Evolutionary conservation across 1,140 invertebrate genomes (phyloP).

Genomic region (Drosophila jambulina): DNA sequence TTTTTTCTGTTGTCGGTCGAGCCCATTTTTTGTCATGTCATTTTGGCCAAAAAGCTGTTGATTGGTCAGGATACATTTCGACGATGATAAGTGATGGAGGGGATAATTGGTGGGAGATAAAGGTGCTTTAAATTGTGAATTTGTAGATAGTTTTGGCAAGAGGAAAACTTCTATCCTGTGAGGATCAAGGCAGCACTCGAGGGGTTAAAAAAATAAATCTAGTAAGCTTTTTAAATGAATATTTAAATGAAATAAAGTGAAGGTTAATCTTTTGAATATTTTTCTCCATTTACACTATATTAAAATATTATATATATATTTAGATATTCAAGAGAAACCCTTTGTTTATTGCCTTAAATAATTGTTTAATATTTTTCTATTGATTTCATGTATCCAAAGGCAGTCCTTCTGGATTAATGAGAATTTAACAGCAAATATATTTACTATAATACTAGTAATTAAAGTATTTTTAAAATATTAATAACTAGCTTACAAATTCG

Average conservation of each 20-base stretch:
- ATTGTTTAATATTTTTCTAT: background rate
- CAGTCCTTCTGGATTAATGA: background rate
- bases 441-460: background rate
- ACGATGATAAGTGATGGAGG: background rate
- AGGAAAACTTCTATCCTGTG: background rate
- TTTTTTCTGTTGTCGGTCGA: background rate
- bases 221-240: background rate
- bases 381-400: background rate
- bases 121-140: background rate
- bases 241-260: background rate
- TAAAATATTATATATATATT: background rate
- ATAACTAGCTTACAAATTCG: background rate
- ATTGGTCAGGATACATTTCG: conserved; percentile 13
- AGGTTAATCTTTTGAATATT: background rate
- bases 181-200: background rate
- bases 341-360: background rate
- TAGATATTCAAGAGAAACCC: background rate
- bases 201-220: background rate
- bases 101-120: background rate
- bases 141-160: background rate
- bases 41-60: conserved; percentile 1
- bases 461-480: background rate
- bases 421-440: background rate
- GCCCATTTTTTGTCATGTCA: background rate
- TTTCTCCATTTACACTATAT: background rate